phyloP scores from a whole-genome alignment of 2,797 vertebrate genomes.

The Danio kyathit region DNA sequence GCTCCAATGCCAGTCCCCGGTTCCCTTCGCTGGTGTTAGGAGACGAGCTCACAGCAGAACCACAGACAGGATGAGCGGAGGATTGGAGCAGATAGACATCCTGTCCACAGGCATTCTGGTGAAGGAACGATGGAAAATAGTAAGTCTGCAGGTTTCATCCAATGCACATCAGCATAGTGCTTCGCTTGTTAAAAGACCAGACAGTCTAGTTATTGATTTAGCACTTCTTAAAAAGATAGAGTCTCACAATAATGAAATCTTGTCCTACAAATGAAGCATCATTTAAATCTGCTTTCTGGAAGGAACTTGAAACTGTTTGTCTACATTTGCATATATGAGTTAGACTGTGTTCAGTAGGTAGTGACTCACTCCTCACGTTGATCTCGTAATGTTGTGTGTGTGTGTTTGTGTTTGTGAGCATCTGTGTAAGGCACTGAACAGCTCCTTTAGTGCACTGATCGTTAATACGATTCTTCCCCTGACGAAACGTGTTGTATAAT shows the following conservation, averaged over 20 bases:
- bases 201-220: neutral
- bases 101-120: constrained; percentile 92
- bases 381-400: constrained; percentile 74
- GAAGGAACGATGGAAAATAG: constrained; percentile 99
- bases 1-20: constrained; percentile 71
- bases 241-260: neutral
- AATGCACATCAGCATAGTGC: neutral
- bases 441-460: constrained; percentile 6
- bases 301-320: neutral
- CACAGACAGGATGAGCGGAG: constrained; percentile 90
- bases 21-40: constrained; percentile 63
- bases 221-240: neutral
- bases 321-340: neutral
- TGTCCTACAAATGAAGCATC: neutral
- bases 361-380: constrained; percentile 58
- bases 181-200: neutral
- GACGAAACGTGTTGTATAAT: constrained; percentile 39
- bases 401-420: constrained; percentile 24
- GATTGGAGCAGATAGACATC: constrained; percentile 93
- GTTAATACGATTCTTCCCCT: constrained; percentile 33
- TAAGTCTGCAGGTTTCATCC: constrained; percentile 75
- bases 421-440: neutral
- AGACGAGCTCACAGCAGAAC: constrained; percentile 68
- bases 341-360: constrained; percentile 18
- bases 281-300: neutral